These are phyloP conservation scores for Maconellicoccus hirsutus DNA, from an alignment of 1,140 invertebrate species.

Conservation along the genomic window DNA sequence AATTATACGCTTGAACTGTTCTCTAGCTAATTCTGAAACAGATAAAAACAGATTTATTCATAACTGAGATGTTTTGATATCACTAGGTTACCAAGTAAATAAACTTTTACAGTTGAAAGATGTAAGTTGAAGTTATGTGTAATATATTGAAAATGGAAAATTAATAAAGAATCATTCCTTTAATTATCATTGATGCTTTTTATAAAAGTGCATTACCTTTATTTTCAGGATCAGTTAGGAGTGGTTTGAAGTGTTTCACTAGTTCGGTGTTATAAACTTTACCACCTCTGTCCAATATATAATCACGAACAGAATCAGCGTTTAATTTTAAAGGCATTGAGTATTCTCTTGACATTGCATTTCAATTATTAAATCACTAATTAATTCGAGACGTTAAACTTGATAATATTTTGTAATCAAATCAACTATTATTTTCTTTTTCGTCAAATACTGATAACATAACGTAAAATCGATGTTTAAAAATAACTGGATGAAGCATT, in stretches of 20 bases:
- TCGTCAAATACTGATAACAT: neutral
- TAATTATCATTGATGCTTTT: no score
- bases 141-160: no score
- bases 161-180: no score
- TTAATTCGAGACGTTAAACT: neutral
- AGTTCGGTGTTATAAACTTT: slow-evolving; percentile 76
- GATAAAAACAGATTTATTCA: slow-evolving; percentile 28
- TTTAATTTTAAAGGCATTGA: slow-evolving; percentile 52
- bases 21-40: slow-evolving; percentile 65
- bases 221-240: slow-evolving; percentile 62
- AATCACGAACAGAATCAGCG: slow-evolving; percentile 68
- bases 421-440: no score
- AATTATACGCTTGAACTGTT: slow-evolving; percentile 80
- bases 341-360: neutral
- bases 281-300: slow-evolving; percentile 67
- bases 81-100: neutral
- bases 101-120: no score
- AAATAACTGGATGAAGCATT: neutral
- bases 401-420: no score
- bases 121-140: no score
- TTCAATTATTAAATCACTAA: neutral
- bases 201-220: no score
- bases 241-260: slow-evolving; percentile 76
- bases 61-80: neutral
- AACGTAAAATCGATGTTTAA: neutral